Base-by-base conservation (phyloP, 2,888 invertebrate genomes). In the Hydraecia micacea region DNA sequence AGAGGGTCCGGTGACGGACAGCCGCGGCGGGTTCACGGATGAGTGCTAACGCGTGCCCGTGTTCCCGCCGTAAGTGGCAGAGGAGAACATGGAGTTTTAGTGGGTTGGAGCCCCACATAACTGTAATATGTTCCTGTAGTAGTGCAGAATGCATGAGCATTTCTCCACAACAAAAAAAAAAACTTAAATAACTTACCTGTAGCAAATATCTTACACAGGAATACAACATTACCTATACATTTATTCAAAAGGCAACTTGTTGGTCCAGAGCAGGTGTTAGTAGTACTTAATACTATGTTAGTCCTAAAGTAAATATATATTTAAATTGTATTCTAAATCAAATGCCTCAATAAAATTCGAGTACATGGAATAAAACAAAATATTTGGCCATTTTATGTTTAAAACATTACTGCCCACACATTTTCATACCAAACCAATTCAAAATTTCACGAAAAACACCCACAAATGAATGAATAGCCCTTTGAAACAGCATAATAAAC, bases 401-500 rank as follows among this genome's bases (percentile, higher is more conserved):
- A 8, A 21, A 68, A 4, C 2, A 49, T 49, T 13, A 46, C 28
- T 46, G 25, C 7, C 52, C n/a, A 60, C 7, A 4, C 3, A 71
- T 60, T 62, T 46, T 8, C 7, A 8, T 55, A 5, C 11, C 13
- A 28, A 58, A 58, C 18, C 28, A 69, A n/a, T 60, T 36, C 1
- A 70, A 60, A 46, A 52, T 13, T 66, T 28, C 8, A 42, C 39
- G 25, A 77, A 65, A 69, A 77, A 60, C 42, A 49, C n/a, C 32
- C n/a, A 39, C 70, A 49, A 70, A 71, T 58, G 36, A 46, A n/a
- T 28, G 36, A 68, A 25, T 69, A 63, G 69, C 42, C 11, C 18
- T 68, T 6, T 49, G 15, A 67, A 73, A 79, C 9, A 80, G 55
- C 58, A 52, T 39, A 77, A 52, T 65, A 58, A 65, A 75, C 49